Conservation (phyloP, 2,797 vertebrate species). For the Pangasius larnaudii region DNA sequence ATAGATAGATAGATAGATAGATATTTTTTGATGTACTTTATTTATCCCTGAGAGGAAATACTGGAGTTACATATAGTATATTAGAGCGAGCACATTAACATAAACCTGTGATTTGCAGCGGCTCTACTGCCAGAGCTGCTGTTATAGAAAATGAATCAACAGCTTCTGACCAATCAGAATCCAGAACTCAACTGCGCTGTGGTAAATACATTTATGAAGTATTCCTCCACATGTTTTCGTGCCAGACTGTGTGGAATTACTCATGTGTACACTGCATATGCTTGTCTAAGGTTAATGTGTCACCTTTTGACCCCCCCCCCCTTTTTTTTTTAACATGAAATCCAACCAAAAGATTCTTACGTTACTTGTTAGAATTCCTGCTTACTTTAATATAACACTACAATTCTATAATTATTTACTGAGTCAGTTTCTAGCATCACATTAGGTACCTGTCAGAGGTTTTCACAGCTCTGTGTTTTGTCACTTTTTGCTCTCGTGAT, state of each 20-base stretch:
- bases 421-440: background rate
- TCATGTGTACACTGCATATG: background rate
- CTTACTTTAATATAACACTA: background rate
- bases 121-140: background rate
- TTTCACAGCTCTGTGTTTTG: background rate
- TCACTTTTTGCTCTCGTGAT: slow-evolving; percentile 5
- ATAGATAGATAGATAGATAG: slow-evolving; percentile 1
- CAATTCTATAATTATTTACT: background rate
- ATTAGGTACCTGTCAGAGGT: too few species aligned
- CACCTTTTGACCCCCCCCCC: too few species aligned
- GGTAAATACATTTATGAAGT: too few species aligned
- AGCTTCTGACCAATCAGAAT: too few species aligned
- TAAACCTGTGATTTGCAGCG: background rate
- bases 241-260: background rate
- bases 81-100: too few species aligned
- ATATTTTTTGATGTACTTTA: background rate
- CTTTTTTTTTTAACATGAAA: background rate
- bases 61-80: too few species aligned
- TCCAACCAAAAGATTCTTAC: background rate
- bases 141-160: too few species aligned
- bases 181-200: too few species aligned
- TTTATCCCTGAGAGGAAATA: too few species aligned
- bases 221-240: background rate
- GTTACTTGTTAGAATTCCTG: background rate
- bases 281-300: background rate